Base-by-base conservation (phyloP, 2,113 vertebrate species). In the Scartelaos histophorus region DNA sequence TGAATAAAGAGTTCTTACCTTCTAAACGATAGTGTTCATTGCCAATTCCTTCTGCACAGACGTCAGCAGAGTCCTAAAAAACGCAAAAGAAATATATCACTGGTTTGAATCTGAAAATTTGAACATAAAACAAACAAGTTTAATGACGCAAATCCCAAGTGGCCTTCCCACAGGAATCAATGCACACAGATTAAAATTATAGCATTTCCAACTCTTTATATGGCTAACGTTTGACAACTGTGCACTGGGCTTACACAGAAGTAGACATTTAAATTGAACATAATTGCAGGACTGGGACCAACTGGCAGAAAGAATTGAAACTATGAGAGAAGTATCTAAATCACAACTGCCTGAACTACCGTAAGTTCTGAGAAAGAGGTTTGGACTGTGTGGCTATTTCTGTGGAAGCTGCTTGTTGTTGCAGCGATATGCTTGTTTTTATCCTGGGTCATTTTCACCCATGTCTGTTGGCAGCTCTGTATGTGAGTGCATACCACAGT, bases 11-110 rank as follows among this genome's bases (percentile, higher is more conserved):
- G 16, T 19, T 5, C 87, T 75, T 95, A 99, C 97, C 97, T 96
- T 98, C 96, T 76, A 99, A 93, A 58, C 94, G 96, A 87, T 96
- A 98, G 83, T 96, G 95, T 83, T 96, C 96, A 76, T 96, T 95
- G 35, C 94, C 92, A 78, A 95, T 91, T 5, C 89, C 79, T 45
- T 96, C 95, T 78, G 94, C 92, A 89, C 95, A 95, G 56, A 93
- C 90, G 76, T 97, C 94, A 86, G 94, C 84, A 4, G 95, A 92
- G 75, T 95, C 95, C 97, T 99, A 84, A 49, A 88, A 58, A 82
- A 38, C 91, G 49, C 69, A 64, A 46, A 13, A 56, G 13, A 29
- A 51, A 61, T 70, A 49, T 29, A 10, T 78, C 21, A 80, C 72
- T 78, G 78, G 79, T 79, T 38, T 64, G 19, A 64, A 43, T 38